These are phyloP conservation scores for Aphidius colemani DNA, from an alignment of 2,888 invertebrate species.

Conservation along the genomic window DNA sequence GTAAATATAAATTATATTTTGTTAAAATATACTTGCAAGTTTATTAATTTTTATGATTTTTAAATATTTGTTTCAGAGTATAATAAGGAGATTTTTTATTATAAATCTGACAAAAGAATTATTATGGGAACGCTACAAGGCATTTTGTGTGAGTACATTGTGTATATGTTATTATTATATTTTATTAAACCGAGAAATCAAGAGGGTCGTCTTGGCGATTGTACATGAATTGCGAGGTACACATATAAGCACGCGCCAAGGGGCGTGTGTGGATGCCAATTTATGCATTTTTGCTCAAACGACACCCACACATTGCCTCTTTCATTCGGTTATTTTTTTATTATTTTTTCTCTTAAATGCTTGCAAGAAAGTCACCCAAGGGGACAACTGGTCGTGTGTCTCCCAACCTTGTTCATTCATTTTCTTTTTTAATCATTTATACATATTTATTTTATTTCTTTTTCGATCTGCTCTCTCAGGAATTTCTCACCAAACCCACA, in stretches of 20 bases:
- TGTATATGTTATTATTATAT: constrained; percentile 4
- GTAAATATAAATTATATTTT: constrained; percentile 15
- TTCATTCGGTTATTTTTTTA: constrained; percentile 3
- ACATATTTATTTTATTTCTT: not conserved
- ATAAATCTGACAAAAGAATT: not conserved
- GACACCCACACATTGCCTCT: constrained; percentile 40
- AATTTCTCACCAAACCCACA: not conserved
- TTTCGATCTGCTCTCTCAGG: not conserved
- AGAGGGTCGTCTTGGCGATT: constrained; percentile 41
- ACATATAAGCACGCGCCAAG: constrained; percentile 33
- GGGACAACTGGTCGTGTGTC: no score
- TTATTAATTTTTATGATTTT: not conserved
- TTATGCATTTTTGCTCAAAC: constrained; percentile 44
- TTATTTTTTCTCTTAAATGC: constrained; percentile 14
- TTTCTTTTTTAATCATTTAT: constrained; percentile 16
- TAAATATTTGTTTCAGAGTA: not conserved
- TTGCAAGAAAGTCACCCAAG: no score
- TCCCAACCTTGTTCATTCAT: constrained; percentile 10
- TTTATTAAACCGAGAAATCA: not conserved
- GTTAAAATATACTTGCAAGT: not conserved
- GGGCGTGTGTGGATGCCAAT: constrained; percentile 44
- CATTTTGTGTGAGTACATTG: not conserved
- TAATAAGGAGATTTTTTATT: not conserved
- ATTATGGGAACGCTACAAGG: not conserved
- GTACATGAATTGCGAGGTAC: constrained; percentile 38